Conservation (phyloP, 2,797 vertebrate species). For the Typhlichthys subterraneus region DNA sequence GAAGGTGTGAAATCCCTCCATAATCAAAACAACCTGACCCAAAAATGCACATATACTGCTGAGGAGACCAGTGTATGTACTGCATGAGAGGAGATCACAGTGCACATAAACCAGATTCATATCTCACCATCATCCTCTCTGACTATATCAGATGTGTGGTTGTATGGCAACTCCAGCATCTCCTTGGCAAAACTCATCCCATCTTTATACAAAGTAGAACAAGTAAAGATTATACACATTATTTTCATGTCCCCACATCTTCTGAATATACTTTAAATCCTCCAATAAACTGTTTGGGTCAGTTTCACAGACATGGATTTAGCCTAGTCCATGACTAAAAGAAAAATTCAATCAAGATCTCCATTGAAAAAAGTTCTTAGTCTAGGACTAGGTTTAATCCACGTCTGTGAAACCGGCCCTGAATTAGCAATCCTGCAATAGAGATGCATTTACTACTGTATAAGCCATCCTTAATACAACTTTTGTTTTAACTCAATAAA, state of each 20-base stretch:
- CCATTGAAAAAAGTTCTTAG: too few relatives aligned
- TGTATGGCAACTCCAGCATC: slow-evolving; percentile 12
- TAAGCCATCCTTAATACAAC: not conserved
- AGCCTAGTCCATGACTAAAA: too few relatives aligned
- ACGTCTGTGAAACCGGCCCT: too few relatives aligned
- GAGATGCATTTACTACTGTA: not conserved
- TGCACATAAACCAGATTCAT: too few relatives aligned
- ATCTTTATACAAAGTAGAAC: not conserved
- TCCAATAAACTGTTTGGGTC: slow-evolving; percentile 17
- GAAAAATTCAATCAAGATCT: too few relatives aligned
- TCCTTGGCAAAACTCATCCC: not conserved
- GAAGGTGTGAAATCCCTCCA: too few relatives aligned
- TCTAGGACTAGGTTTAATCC: too few relatives aligned
- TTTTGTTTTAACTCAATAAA: slow-evolving; percentile 1
- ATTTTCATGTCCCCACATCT: not conserved
- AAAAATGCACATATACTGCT: too few relatives aligned
- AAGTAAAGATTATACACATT: not conserved
- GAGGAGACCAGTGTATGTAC: too few relatives aligned
- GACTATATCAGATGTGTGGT: not conserved
- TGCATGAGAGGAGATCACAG: too few relatives aligned
- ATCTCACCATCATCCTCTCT: slow-evolving; percentile 50
- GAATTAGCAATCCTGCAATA: slow-evolving; percentile 7
- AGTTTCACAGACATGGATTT: too few relatives aligned
- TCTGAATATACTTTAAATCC: not conserved
- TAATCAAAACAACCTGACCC: too few relatives aligned